phyloP scores from a whole-genome alignment of 2,888 invertebrate genomes.

The Leptarthrus brevirostris region DNA sequence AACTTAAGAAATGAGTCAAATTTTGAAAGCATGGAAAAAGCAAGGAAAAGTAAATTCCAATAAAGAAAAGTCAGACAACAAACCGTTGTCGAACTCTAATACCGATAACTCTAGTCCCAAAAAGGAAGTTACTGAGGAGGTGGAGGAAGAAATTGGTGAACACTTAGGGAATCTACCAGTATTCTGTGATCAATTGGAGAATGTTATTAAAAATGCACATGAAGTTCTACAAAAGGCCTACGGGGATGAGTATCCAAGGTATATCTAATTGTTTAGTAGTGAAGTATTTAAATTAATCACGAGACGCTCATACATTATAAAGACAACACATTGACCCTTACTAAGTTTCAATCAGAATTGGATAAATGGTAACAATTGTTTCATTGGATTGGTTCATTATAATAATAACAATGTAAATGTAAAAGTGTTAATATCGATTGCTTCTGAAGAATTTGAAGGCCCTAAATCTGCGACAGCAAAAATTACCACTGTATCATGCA shows the following conservation, averaged over 20 bases:
- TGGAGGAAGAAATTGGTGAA: slow-evolving; percentile 10
- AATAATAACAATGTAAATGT: too few relatives aligned
- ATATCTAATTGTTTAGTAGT: too few relatives aligned
- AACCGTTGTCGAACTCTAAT: neutral
- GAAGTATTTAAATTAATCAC: too few relatives aligned
- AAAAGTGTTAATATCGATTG: too few relatives aligned
- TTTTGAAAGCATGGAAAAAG: neutral
- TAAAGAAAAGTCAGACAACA: neutral
- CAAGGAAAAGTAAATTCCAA: neutral
- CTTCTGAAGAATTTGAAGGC: too few relatives aligned
- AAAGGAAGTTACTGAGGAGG: neutral
- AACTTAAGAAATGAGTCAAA: neutral
- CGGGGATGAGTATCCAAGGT: slow-evolving; percentile 34
- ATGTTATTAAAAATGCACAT: slow-evolving; percentile 36
- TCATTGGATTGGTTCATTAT: too few relatives aligned
- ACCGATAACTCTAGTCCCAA: neutral
- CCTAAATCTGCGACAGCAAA: too few relatives aligned
- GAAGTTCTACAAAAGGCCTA: slow-evolving; percentile 45
- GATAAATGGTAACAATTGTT: too few relatives aligned
- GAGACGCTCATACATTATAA: too few relatives aligned
- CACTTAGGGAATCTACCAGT: slow-evolving; percentile 30
- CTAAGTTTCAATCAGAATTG: too few relatives aligned
- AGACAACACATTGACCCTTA: too few relatives aligned
- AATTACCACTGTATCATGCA: too few relatives aligned
- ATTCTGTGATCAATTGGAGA: slow-evolving; percentile 50